Evolutionary conservation across 2,113 vertebrate species (phyloP), one percentile per base, ranked within the genome.

Genomic region (Percopsis transmontana): DNA sequence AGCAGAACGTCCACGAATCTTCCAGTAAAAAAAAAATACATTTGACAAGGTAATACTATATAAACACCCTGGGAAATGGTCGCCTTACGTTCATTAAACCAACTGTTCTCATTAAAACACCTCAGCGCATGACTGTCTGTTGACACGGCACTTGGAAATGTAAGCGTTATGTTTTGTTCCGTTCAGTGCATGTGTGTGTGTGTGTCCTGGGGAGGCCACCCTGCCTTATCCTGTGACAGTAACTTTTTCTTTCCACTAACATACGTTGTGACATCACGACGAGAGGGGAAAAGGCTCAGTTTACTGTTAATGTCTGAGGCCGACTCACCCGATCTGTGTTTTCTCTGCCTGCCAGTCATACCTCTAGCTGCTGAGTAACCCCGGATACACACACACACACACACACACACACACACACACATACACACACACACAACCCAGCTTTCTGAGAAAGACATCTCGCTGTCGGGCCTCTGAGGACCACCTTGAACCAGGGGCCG

Each of bases 261-360:
- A n/a, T n/a, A n/a, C n/a, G n/a, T n/a, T n/a, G n/a, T 70, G 57
- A 62, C 50, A 53, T 66, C 48, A 66, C 42, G n/a, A 72, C 14
- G n/a, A 39, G 14, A 33, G 27, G 12, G 18, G n/a, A 45, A 51
- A 40, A 23, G 47, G 18, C 23, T 55, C 7, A 3, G 5, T 50
- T 24, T n/a, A 16, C 11, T 23, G 50, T 61, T 2, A 20, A 16
- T 61, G 23, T 48, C 15, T 33, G 44, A 24, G 16, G 23, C 16
- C 27, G 42, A 23, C 14, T n/a, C 41, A 1, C 18, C 16, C 15
- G 38, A 9, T 15, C n/a, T 39, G 8, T 42, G n/a, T 20, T 59
- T 27, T 58, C 24, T 24, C 62, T 23, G 23, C 41, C 48, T 6
- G 42, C 47, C 47, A 15, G 52, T 50, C 61, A 51, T 60, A 15